Evolutionary conservation across 2,797 vertebrate species (phyloP).

Genomic region (Echeneis naucrates): DNA sequence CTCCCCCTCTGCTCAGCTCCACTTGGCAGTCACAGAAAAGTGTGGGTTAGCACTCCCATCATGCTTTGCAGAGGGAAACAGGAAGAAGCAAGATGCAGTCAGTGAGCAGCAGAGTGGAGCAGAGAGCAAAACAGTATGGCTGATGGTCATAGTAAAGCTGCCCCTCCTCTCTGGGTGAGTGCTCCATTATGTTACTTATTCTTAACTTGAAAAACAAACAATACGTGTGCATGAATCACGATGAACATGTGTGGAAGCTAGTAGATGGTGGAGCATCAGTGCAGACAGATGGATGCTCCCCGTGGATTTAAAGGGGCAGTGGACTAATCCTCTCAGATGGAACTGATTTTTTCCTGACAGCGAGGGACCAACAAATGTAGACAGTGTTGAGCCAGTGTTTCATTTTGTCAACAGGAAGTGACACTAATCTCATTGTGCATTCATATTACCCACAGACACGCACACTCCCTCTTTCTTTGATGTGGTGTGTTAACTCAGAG

Average conservation of each 20-base stretch:
- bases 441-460: slow-evolving; percentile 1
- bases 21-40: slow-evolving; percentile 15
- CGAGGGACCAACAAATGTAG: neutral
- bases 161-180: slow-evolving; percentile 71
- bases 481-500: neutral
- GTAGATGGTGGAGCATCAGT: slow-evolving; percentile 11
- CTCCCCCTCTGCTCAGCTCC: slow-evolving; percentile 26
- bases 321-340: slow-evolving; percentile 34
- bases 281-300: slow-evolving; percentile 52
- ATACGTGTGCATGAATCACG: neutral
- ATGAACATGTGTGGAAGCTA: neutral
- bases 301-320: slow-evolving; percentile 70
- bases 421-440: neutral
- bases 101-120: slow-evolving; percentile 31
- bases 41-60: slow-evolving; percentile 62
- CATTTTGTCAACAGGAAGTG: neutral
- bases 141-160: slow-evolving; percentile 12
- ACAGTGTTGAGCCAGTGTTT: neutral
- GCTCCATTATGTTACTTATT: neutral
- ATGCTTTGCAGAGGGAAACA: slow-evolving; percentile 76
- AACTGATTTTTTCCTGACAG: neutral
- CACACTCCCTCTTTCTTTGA: neutral
- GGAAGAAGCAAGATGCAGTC: slow-evolving; percentile 59
- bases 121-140: slow-evolving; percentile 50
- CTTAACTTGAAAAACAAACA: neutral